phyloP scores from a whole-genome alignment of 1,140 invertebrate species.

The Ctenoplectra terminalis region DNA sequence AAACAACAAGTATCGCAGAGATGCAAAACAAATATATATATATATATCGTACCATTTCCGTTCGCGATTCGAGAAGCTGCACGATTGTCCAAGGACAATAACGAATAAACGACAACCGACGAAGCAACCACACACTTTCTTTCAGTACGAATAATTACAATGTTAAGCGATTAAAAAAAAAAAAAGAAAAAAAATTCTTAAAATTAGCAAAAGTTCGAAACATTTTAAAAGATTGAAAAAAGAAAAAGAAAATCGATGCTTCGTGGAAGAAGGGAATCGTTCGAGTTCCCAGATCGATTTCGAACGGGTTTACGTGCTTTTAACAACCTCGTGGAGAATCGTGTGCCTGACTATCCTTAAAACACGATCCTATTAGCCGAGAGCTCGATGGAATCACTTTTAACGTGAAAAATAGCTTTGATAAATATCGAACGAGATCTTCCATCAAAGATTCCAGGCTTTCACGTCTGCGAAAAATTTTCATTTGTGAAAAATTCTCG shows the following conservation, averaged over 20 bases:
- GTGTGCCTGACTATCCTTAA: background rate
- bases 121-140: background rate
- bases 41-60: background rate
- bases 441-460: too few species aligned
- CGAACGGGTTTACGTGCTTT: conserved; percentile 66
- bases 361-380: background rate
- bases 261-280: background rate
- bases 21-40: background rate
- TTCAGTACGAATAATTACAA: background rate
- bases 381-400: background rate
- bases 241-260: conserved; percentile 6
- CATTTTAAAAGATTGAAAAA: background rate
- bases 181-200: too few species aligned
- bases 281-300: conserved; percentile 26
- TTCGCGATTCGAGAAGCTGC: conserved; percentile 9
- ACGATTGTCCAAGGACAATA: conserved; percentile 27
- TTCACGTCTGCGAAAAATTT: too few species aligned
- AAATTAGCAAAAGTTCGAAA: background rate
- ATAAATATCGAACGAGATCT: background rate
- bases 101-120: conserved; percentile 13
- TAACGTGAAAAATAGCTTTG: background rate
- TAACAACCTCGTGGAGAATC: conserved; percentile 53
- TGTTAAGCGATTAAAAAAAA: background rate
- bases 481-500: too few species aligned
- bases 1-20: background rate